Conservation (phyloP, 2,797 vertebrate species). For the Buceros bicornis region DNA sequence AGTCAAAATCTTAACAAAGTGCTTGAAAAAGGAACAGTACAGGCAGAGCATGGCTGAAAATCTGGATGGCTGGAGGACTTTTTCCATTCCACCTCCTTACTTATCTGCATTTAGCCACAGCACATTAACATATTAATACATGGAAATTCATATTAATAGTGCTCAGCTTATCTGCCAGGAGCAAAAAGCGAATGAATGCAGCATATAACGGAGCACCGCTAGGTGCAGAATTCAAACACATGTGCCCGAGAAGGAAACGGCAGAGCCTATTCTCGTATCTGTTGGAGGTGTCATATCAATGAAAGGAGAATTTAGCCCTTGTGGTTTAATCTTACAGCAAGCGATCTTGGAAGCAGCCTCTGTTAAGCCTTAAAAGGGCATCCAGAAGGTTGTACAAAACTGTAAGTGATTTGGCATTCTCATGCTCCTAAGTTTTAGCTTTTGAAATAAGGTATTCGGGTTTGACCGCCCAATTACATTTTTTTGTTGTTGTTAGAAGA, state of each 20-base stretch:
- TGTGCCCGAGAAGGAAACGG: background rate
- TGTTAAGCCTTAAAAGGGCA: background rate
- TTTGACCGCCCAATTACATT: background rate
- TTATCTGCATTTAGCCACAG: constrained; percentile 49
- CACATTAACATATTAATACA: constrained; percentile 41
- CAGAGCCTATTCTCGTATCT: background rate
- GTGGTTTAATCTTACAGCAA: background rate
- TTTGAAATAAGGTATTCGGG: background rate
- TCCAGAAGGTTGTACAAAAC: background rate
- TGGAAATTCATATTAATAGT: constrained; percentile 26
- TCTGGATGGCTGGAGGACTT: background rate
- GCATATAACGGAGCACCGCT: background rate
- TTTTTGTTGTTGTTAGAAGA: background rate
- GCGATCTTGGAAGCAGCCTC: background rate
- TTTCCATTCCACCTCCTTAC: background rate
- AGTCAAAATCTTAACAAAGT: background rate
- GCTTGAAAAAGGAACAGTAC: background rate
- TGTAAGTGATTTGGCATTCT: background rate
- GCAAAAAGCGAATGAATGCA: constrained; percentile 51
- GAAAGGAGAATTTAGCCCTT: background rate
- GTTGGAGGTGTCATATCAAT: background rate
- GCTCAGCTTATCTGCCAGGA: constrained; percentile 28
- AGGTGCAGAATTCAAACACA: background rate
- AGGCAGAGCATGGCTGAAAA: background rate
- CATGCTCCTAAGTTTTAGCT: accelerated